Evolutionary conservation across 2,797 vertebrate genomes (phyloP).

Genomic region (Poecilia wingei): DNA sequence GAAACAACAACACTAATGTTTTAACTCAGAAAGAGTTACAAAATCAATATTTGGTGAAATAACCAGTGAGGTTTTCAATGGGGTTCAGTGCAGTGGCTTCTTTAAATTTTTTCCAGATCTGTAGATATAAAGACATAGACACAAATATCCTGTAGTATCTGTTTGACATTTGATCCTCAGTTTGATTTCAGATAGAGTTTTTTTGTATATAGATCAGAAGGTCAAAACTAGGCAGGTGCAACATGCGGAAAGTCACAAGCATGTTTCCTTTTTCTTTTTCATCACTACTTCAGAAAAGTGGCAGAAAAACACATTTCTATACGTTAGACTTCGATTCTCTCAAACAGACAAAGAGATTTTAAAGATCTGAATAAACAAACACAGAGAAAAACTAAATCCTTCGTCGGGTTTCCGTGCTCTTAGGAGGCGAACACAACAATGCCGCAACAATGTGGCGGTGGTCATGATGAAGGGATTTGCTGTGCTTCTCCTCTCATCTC

Average conservation of each 20-base stretch:
- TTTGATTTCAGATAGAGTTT: background rate
- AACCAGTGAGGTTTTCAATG: too few relatives aligned
- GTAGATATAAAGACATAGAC: too few relatives aligned
- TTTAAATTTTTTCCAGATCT: too few relatives aligned
- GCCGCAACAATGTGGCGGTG: constrained; percentile 32
- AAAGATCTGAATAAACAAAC: background rate
- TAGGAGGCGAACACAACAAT: constrained; percentile 33
- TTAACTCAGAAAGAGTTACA: too few relatives aligned
- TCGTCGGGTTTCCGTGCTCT: background rate
- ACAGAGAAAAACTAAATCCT: constrained; percentile 2
- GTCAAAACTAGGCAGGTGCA: background rate
- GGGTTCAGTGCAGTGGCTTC: too few relatives aligned
- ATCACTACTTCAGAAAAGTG: background rate
- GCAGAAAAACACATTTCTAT: background rate
- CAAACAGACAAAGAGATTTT: background rate
- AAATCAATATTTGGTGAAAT: too few relatives aligned
- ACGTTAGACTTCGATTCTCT: background rate
- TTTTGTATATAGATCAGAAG: background rate
- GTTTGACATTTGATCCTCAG: background rate
- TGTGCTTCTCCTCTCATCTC: constrained; percentile 58
- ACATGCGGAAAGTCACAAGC: background rate
- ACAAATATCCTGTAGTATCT: too few relatives aligned
- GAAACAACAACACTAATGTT: too few relatives aligned
- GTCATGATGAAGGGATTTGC: constrained; percentile 63
- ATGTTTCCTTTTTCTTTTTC: background rate